Evolutionary conservation across 2,888 invertebrate species (phyloP).

Genomic region (Ommatoiulus sabulosus): DNA sequence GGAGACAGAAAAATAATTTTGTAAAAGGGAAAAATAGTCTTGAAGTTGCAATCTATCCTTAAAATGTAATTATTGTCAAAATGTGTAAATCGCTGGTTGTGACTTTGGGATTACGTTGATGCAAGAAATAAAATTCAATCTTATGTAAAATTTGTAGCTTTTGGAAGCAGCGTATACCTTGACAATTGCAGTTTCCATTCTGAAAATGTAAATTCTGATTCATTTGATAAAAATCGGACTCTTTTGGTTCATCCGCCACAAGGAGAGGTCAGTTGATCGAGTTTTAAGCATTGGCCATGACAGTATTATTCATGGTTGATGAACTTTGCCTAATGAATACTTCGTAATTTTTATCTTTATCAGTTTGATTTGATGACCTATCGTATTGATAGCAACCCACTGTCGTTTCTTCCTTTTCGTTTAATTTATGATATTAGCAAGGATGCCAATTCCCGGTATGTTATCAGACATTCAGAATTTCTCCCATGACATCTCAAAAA

Average conservation of each 20-base stretch:
- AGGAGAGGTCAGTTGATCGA: conserved; percentile 2
- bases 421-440: conserved; percentile 1
- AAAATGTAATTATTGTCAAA: too few relatives aligned
- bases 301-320: neutral
- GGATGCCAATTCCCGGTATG: conserved; percentile 31
- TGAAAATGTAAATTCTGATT: conserved; percentile 6
- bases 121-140: neutral
- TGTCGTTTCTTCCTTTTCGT: conserved; percentile 47
- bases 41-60: too few relatives aligned
- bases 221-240: neutral
- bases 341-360: neutral
- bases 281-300: neutral
- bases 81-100: too few relatives aligned
- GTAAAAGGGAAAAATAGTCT: too few relatives aligned
- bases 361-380: conserved; percentile 31
- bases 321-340: neutral
- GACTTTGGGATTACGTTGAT: neutral
- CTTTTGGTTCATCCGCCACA: neutral
- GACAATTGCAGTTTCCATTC: conserved; percentile 31
- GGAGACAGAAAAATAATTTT: too few relatives aligned
- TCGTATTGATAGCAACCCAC: conserved; percentile 25
- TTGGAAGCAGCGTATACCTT: conserved; percentile 11
- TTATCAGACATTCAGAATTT: neutral
- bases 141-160: neutral
- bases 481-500: too few relatives aligned